These are phyloP conservation scores for Stenolophus ochropezus DNA, from an alignment of 2,888 invertebrate species.

Conservation along the genomic window DNA sequence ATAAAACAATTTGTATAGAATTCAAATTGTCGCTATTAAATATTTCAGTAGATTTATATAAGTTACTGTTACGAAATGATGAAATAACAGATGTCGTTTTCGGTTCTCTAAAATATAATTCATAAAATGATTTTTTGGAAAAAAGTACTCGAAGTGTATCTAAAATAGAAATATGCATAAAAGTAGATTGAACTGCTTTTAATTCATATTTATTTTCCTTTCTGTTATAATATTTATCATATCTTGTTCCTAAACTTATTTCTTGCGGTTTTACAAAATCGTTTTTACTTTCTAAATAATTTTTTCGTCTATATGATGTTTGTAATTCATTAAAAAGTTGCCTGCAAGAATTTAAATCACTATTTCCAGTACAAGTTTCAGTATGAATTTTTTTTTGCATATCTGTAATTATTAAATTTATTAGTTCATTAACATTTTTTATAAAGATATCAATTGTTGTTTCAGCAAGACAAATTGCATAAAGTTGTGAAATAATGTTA, in stretches of 20 bases:
- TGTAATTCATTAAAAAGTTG: no score
- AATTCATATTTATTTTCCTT: background rate
- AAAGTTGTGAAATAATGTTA: background rate
- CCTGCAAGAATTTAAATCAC: no score
- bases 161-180: background rate
- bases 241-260: background rate
- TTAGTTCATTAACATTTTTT: no score
- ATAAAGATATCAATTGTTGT: no score
- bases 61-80: background rate
- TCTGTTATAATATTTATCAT: background rate
- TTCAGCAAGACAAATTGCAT: background rate
- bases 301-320: no score
- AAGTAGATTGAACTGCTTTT: background rate
- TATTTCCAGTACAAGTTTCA: background rate
- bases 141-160: background rate
- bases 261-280: background rate
- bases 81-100: background rate
- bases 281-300: no score
- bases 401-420: no score
- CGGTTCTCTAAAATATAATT: background rate
- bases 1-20: slow-evolving; percentile 1
- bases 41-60: background rate
- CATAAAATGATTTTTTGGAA: background rate
- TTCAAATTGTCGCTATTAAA: background rate
- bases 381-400: background rate